A percentile compares a stretch with the other conserved stretches of the same genome.
Conservation (phyloP, 2,888 invertebrate genomes). For the Melieria picta region DNA sequence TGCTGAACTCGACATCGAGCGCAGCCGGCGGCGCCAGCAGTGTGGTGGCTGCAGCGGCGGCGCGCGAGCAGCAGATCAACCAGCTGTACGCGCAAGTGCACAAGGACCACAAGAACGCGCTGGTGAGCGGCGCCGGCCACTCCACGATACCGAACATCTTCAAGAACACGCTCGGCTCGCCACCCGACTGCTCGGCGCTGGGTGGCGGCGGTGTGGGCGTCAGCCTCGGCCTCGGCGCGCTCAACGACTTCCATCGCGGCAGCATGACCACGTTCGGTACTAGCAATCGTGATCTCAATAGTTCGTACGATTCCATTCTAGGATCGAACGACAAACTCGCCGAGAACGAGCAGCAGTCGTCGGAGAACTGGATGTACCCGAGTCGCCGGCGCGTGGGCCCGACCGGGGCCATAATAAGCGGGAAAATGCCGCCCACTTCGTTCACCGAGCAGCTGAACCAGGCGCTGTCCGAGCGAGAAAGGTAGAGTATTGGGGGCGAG, state of each 20-base stretch:
- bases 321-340: conserved; percentile 65
- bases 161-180: conserved; percentile 56
- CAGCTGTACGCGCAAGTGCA: conserved; percentile 69
- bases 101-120: conserved; percentile 66
- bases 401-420: conserved; percentile 56
- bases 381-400: conserved; percentile 65
- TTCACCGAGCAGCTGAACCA: conserved; percentile 88
- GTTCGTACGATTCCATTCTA: conserved; percentile 66
- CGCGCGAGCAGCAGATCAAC: conserved; percentile 64
- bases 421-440: conserved; percentile 74
- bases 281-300: conserved; percentile 64
- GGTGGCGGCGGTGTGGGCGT: conserved; percentile 28
- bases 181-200: conserved; percentile 49
- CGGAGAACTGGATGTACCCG: conserved; percentile 66
- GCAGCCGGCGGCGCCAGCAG: conserved; percentile 30
- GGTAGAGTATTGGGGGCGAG: conserved; percentile 65
- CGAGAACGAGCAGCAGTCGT: conserved; percentile 60
- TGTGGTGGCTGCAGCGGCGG: conserved; percentile 41
- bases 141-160: conserved; percentile 62
- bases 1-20: conserved; percentile 52
- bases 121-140: conserved; percentile 53
- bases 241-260: conserved; percentile 61
- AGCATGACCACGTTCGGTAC: conserved; percentile 62
- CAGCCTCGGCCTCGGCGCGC: conserved; percentile 35
- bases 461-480: conserved; percentile 85